phyloP scores from a whole-genome alignment of 2,113 vertebrate species.

The Oreochromis tanganicae region DNA sequence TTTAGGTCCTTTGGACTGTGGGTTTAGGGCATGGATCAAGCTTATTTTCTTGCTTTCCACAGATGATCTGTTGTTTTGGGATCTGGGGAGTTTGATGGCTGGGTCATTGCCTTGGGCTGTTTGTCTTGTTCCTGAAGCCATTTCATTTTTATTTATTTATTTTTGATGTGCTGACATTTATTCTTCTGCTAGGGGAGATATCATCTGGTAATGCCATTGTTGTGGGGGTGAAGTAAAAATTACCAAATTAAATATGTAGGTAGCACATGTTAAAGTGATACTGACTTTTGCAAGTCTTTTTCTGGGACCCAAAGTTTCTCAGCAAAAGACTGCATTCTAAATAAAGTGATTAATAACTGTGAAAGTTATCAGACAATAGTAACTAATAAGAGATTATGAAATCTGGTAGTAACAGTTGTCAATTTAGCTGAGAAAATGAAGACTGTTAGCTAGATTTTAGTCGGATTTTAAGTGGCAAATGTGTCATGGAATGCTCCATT shows the following conservation, averaged over 20 bases:
- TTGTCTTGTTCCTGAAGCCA: not conserved
- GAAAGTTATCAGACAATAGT: not conserved
- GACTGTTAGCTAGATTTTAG: not conserved
- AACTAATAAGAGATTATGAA: not conserved
- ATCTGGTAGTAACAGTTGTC: not conserved
- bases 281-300: not conserved
- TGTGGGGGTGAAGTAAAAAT: not conserved
- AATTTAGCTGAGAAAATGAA: not conserved
- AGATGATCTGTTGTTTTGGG: not conserved
- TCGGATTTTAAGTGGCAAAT: not conserved
- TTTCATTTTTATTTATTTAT: not conserved
- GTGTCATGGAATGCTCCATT: rapidly evolving
- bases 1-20: not conserved
- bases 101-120: not conserved
- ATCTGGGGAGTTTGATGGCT: not conserved
- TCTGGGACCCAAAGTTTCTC: not conserved
- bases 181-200: not conserved
- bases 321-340: not conserved
- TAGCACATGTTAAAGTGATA: not conserved
- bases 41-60: not conserved
- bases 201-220: not conserved
- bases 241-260: not conserved
- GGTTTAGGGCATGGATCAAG: not conserved
- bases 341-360: not conserved
- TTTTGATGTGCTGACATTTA: not conserved